These are phyloP conservation scores for Fukomys damarensis DNA, from an alignment of 2,113 vertebrate genomes.

Conservation along the genomic window DNA sequence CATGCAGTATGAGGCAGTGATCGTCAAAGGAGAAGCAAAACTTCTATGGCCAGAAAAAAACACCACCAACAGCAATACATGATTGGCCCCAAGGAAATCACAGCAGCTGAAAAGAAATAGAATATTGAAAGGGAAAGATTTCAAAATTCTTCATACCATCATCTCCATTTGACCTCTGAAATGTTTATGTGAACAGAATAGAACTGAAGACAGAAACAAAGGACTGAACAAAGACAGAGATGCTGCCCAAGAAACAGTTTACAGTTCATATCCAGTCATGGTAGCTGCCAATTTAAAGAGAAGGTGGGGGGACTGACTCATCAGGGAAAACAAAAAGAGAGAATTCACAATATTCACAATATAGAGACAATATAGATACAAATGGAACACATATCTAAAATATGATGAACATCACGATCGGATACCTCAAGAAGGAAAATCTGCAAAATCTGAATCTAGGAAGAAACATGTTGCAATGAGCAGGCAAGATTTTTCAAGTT, in stretches of 20 bases:
- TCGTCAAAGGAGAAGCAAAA: not conserved
- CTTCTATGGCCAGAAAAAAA: not conserved
- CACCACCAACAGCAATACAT: not conserved
- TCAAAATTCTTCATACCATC: not conserved
- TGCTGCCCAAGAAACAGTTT: not conserved
- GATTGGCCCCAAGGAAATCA: not conserved
- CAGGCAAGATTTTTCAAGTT: not conserved
- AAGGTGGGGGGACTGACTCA: not conserved
- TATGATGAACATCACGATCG: not conserved
- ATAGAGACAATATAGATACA: not conserved
- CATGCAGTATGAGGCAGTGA: not conserved
- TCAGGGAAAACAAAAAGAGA: not conserved
- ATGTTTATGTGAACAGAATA: not conserved
- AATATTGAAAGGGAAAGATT: not conserved
- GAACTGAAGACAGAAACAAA: not conserved
- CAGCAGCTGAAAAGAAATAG: not conserved
- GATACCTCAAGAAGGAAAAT: not conserved
- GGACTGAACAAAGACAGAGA: not conserved
- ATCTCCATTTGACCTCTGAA: not conserved
- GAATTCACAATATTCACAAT: not conserved
- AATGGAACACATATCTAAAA: not conserved
- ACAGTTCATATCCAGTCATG: not conserved
- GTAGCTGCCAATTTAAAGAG: not conserved
- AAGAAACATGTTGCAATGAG: not conserved
- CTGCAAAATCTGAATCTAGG: not conserved